Percentiles rank a stretch among this genome's conserved stretches.
These are phyloP conservation scores for Trachelipus rathkii DNA, from an alignment of 1,140 invertebrate genomes.

Conservation along the genomic window DNA sequence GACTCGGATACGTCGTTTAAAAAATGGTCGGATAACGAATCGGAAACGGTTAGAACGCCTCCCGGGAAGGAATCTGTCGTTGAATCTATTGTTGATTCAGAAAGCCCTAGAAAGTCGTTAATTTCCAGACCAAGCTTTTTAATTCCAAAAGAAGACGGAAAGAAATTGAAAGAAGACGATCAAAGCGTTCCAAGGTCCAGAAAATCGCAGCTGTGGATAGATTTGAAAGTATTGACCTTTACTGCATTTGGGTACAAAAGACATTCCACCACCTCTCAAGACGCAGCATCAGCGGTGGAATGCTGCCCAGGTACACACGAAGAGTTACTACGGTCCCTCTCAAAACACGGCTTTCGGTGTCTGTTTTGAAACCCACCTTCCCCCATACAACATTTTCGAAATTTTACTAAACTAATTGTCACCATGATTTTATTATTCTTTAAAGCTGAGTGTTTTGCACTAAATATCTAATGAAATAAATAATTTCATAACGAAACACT, in stretches of 20 bases:
- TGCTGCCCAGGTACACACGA: not conserved
- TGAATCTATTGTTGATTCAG: not conserved
- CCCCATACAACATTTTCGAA: too few relatives aligned
- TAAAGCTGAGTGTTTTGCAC: slow-evolving; percentile 1
- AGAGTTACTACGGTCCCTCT: not conserved
- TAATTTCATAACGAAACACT: too few relatives aligned
- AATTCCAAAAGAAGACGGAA: not conserved
- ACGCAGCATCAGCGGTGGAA: not conserved
- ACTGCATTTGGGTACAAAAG: slow-evolving; percentile 1
- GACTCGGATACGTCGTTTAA: not conserved
- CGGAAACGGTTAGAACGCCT: not conserved
- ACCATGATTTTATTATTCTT: not conserved
- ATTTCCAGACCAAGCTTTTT: not conserved
- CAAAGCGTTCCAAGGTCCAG: not conserved
- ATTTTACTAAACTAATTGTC: too few relatives aligned
- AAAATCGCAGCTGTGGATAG: not conserved
- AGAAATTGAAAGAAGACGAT: not conserved
- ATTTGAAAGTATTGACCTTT: not conserved
- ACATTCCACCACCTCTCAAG: not conserved
- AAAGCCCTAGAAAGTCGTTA: not conserved
- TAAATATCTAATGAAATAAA: not conserved
- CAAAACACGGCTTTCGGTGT: slow-evolving; percentile 1
- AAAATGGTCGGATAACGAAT: not conserved
- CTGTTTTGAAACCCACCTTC: not conserved
- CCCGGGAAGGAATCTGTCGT: not conserved